Evolutionary conservation across 2,888 invertebrate species (phyloP).

Genomic region (Xanthia icteritia): DNA sequence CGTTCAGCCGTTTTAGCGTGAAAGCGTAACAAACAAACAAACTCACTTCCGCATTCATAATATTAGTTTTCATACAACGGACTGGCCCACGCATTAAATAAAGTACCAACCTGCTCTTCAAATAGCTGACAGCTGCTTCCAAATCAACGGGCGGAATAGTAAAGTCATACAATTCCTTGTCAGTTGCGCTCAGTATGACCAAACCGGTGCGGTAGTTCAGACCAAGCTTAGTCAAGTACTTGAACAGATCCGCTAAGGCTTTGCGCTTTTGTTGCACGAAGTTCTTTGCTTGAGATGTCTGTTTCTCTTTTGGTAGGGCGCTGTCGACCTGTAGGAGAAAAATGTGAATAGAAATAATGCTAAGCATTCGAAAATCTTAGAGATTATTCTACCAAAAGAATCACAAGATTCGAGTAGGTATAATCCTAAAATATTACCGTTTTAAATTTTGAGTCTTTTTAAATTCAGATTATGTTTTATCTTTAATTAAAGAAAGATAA

Average conservation of each 20-base stretch:
- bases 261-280: constrained; percentile 96
- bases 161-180: constrained; percentile 91
- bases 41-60: neutral
- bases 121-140: constrained; percentile 89
- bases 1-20: no score
- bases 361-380: no score
- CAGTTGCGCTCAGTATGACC: constrained; percentile 88
- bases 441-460: no score
- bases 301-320: constrained; percentile 92
- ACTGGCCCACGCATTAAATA: neutral
- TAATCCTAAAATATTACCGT: no score
- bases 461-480: no score
- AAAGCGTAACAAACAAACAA: no score
- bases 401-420: no score
- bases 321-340: constrained; percentile 86
- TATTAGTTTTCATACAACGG: neutral
- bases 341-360: neutral
- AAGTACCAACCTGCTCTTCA: constrained; percentile 85
- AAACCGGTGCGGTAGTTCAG: constrained; percentile 95
- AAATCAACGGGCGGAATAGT: constrained; percentile 93
- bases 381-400: no score
- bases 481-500: no score
- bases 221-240: constrained; percentile 93
- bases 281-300: constrained; percentile 94
- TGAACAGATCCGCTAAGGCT: constrained; percentile 96